Percentiles rank a stretch among this genome's conserved stretches.
phyloP scores from a whole-genome alignment of 2,888 invertebrate species.

The Philereme transversata region DNA sequence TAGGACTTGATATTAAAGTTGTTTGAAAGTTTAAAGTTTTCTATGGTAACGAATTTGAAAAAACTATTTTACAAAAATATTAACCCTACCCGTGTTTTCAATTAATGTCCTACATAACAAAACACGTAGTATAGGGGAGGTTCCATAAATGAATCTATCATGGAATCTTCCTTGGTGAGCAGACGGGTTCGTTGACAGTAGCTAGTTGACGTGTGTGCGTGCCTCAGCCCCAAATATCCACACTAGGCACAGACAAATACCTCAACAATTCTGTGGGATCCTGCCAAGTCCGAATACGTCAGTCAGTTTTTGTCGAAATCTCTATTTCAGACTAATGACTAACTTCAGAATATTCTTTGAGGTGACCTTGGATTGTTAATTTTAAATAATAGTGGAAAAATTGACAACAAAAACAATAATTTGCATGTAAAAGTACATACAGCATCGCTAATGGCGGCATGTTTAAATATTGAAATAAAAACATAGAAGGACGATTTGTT shows the following conservation, averaged over 20 bases:
- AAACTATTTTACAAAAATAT: too few species aligned
- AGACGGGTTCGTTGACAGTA: constrained; percentile 58
- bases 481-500: too few species aligned
- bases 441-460: too few species aligned
- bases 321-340: constrained; percentile 38
- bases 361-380: constrained; percentile 15
- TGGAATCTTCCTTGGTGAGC: constrained; percentile 44
- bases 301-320: constrained; percentile 32
- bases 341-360: constrained; percentile 30
- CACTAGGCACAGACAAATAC: constrained; percentile 46
- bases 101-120: too few species aligned
- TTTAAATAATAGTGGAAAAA: background rate
- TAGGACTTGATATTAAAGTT: too few species aligned
- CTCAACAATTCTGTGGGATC: constrained; percentile 46
- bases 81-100: too few species aligned
- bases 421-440: too few species aligned
- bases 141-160: constrained; percentile 7
- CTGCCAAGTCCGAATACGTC: constrained; percentile 54
- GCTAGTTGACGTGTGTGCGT: constrained; percentile 58
- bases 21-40: too few species aligned
- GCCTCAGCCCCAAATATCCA: constrained; percentile 60
- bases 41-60: too few species aligned
- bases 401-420: background rate
- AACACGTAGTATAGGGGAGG: background rate
- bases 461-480: too few species aligned